Evolutionary conservation across 2,797 vertebrate species (phyloP), one percentile per base, ranked within the genome.

Genomic region (Malurus splendens): DNA sequence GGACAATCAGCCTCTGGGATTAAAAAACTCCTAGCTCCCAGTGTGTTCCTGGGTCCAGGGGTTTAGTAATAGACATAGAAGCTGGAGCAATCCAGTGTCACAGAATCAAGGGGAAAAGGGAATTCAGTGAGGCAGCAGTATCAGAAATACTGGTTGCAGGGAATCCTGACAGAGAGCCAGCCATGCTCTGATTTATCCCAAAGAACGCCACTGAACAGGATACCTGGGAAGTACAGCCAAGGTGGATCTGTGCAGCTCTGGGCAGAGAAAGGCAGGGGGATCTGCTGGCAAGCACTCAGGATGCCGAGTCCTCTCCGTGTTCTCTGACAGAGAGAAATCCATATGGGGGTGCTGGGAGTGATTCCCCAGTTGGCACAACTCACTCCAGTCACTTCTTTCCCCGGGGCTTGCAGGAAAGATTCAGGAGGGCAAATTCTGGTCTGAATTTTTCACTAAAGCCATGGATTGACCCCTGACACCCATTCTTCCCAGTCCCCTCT

Each of bases 351-450:
- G 10, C 23, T 19, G 15, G 32, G 38, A 42, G 18, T 2, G 23
- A 65, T 14, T 9, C 27, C 18, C 18, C 44, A 44, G 18, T 33
- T 12, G 28, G 56, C 0, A 0, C 47, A 27, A 9, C 28, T 47
- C 1, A 0, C 24, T 39, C 17, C 0, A 0, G 7, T 30, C 50
- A 12, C n/a, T n/a, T 41, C 23, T 36, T 52, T 16, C 23, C 39
- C 32, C 8, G 1, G 2, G 45, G 23, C 6, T 24, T 28, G 10
- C 7, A 5, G 24, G n/a, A 60, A 50, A 51, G n/a, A 7, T 18
- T 30, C 38, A 28, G 32, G 38, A 59, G 7, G 6, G 32, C 6
- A 66, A 52, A 83, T 33, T 66, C 23, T 71, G 13, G 41, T 48
- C 56, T n/a, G 9, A 25, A 76, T 54, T 67, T 41, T 25, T 4